A percentile compares a stretch with the other conserved stretches of the same genome.
phyloP scores from a whole-genome alignment of 2,113 vertebrate species.

The Seriola aureovittata region DNA sequence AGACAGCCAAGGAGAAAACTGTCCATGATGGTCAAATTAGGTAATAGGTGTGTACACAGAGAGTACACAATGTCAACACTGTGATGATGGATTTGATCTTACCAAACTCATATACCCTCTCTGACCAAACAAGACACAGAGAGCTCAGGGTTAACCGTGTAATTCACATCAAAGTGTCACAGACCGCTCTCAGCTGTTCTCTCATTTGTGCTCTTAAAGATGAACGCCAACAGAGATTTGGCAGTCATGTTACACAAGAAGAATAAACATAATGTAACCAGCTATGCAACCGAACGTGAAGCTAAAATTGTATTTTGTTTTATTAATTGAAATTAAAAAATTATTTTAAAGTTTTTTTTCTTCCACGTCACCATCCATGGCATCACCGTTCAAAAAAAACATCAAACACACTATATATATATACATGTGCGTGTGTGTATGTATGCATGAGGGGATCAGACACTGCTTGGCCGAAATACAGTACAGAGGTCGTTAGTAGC shows the following conservation, averaged over 20 bases:
- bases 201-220: neutral
- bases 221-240: neutral
- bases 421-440: no score
- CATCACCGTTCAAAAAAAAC: no score
- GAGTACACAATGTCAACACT: slow-evolving; percentile 27
- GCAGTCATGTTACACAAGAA: neutral
- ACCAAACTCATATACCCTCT: neutral
- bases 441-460: neutral
- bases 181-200: neutral
- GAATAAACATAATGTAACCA: neutral
- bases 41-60: slow-evolving; percentile 43
- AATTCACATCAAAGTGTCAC: slow-evolving; percentile 8
- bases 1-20: neutral
- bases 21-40: slow-evolving; percentile 1
- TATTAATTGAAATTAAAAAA: no score
- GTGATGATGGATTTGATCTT: neutral
- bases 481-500: neutral
- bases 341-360: no score
- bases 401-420: no score
- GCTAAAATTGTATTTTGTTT: no score
- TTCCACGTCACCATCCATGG: no score
- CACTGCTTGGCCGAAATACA: neutral
- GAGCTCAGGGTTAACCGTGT: neutral
- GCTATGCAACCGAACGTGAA: neutral
- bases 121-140: slow-evolving; percentile 4